Evolutionary conservation across 92 coral and sea anemone species (phyloP), one percentile per base, ranked within the genome.

Genomic region (Phymanthus crucifer): DNA sequence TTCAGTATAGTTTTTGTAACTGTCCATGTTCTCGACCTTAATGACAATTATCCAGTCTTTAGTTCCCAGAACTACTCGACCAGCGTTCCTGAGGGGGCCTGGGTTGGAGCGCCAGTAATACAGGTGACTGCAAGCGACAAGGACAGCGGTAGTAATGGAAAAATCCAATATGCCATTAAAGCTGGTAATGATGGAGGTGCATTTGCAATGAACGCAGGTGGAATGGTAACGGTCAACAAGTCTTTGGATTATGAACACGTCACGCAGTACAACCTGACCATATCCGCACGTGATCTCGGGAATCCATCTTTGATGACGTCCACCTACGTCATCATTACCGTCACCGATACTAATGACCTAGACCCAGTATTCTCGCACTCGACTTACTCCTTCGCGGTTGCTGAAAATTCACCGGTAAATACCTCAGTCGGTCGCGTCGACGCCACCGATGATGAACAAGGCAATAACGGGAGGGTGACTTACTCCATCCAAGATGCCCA

Each of bases 71-170:
- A 50, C 34, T 81, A 81, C 78, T 11, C 85, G 12, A n/a, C 31
- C 14, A 70, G 56, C 56, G 75, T 81, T 36, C 66, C 78, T 6
- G 85, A 81, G 78, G 78, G 57, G 8, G 78, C 78, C 72, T 81
- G 85, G 85, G 48, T 82, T 8, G 93, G 95, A 68, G 72, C 75
- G 56, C 24, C 54, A 1, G 75, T 94, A 48, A 17, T 80, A 36
- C 86, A 43, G 29, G 86, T 86, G 73, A 83, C 88, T 66, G 90
- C 93, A 83, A 68, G 58, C 18, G 93, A 89, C 68, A 70, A 36
- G 70, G 93, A 89, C 88, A 79, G 87, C 70, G 93, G 84, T 17
- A 47, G 50, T 9, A 83, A 90, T 83, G 73, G 83, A 66, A 40
- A 37, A 18, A 47, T 90, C 17, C 70, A 66, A 3, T 86, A 86